Evolutionary conservation across 1,140 invertebrate species (phyloP).

Genomic region (Aphis gossypii): DNA sequence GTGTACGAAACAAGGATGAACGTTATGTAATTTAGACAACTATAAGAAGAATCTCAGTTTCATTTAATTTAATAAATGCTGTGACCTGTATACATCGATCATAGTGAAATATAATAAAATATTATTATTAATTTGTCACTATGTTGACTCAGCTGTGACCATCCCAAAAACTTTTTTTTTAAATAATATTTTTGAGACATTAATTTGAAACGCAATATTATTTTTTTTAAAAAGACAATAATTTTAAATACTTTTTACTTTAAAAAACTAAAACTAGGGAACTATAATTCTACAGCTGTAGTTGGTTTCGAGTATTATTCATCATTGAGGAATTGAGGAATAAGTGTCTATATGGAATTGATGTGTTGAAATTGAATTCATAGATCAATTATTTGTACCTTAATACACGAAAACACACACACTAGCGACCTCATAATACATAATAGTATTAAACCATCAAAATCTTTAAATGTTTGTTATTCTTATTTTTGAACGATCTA

Average conservation of each 20-base stretch:
- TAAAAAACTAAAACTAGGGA: background rate
- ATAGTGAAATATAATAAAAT: background rate
- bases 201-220: background rate
- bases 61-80: background rate
- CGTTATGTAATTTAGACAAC: background rate
- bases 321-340: background rate
- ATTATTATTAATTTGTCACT: too few species aligned
- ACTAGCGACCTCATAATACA: too few species aligned
- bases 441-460: too few species aligned
- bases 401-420: too few species aligned
- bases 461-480: too few species aligned
- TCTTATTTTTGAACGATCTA: too few species aligned
- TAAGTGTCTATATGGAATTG: background rate
- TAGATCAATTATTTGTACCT: background rate
- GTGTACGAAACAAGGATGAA: background rate
- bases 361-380: background rate
- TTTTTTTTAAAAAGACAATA: background rate
- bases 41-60: background rate
- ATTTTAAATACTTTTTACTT: background rate
- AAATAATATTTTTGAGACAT: background rate
- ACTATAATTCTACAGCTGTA: background rate
- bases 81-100: background rate
- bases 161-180: background rate
- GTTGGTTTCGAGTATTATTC: background rate
- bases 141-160: background rate